Conservation (phyloP, 2,888 invertebrate genomes). For the Megalurothrips usitatus region DNA sequence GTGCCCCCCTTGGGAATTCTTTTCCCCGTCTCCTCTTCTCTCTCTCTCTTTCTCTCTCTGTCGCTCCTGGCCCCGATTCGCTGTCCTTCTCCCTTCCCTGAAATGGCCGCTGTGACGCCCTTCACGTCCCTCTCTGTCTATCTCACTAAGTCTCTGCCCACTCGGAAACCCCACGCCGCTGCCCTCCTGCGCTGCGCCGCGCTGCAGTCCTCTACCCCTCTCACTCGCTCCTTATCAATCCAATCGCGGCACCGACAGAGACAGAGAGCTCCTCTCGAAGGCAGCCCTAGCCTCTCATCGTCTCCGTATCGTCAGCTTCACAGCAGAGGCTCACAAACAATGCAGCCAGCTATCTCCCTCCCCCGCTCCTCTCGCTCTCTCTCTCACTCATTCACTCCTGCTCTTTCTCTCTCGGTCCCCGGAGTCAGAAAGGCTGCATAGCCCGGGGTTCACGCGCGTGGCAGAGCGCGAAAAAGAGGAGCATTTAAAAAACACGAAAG, state of each 20-base stretch:
- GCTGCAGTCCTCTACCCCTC: neutral
- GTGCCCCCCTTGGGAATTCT: neutral
- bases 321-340: neutral
- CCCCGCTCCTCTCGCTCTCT: neutral
- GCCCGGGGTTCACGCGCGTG: too few species aligned
- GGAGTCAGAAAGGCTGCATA: too few species aligned
- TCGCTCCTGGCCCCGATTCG: neutral
- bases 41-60: neutral
- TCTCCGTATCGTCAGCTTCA: neutral
- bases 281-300: neutral
- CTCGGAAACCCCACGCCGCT: too few species aligned
- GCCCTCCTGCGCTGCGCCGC: too few species aligned
- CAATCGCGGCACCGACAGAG: neutral
- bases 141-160: neutral
- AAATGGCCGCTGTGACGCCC: too few species aligned
- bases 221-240: neutral
- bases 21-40: neutral
- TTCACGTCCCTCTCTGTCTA: neutral
- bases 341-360: neutral
- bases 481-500: too few species aligned
- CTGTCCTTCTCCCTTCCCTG: neutral
- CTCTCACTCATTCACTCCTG: too few species aligned
- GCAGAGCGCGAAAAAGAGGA: too few species aligned
- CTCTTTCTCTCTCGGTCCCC: too few species aligned
- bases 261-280: neutral